Conservation (phyloP, 30 jellyfish, hydroid and myxozoan species). For the Catostylus mosaicus region DNA sequence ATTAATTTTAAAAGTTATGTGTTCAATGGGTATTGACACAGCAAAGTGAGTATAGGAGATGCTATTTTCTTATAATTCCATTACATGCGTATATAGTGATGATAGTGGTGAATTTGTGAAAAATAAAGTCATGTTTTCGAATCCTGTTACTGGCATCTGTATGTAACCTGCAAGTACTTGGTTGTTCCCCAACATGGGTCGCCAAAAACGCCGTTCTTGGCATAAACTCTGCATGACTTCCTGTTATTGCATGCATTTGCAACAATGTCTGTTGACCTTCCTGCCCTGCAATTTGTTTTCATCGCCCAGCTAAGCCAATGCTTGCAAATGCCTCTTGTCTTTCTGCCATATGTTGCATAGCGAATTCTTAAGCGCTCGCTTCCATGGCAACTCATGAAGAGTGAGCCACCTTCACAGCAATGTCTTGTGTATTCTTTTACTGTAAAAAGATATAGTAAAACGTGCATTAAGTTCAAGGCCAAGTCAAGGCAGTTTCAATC, state of each 20-base stretch:
- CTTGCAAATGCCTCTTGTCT: constrained; percentile 7
- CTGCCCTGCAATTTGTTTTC: constrained; percentile 58
- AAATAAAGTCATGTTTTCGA: background rate
- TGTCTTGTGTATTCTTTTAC: constrained; percentile 12
- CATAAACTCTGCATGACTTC: constrained; percentile 41
- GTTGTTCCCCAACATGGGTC: constrained; percentile 64
- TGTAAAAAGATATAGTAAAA: background rate
- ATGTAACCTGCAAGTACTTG: constrained; percentile 45
- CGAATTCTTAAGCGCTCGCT: constrained; percentile 12
- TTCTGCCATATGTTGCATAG: constrained; percentile 59
- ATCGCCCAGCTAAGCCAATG: constrained; percentile 24
- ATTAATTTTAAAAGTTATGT: too few species aligned
- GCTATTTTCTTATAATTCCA: too few species aligned
- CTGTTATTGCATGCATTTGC: constrained; percentile 19
- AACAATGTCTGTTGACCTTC: constrained; percentile 11
- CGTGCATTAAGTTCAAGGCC: too few species aligned
- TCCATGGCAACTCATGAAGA: constrained; percentile 16
- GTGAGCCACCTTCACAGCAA: constrained; percentile 25
- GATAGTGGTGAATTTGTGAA: too few species aligned
- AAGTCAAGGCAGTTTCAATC: background rate
- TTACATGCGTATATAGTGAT: too few species aligned
- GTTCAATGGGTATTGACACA: too few species aligned
- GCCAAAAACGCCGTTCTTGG: constrained; percentile 46
- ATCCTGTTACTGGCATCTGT: constrained; percentile 44
- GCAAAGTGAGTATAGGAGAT: too few species aligned